Conservation (phyloP, 2,113 vertebrate genomes). For the Willisornis vidua region DNA sequence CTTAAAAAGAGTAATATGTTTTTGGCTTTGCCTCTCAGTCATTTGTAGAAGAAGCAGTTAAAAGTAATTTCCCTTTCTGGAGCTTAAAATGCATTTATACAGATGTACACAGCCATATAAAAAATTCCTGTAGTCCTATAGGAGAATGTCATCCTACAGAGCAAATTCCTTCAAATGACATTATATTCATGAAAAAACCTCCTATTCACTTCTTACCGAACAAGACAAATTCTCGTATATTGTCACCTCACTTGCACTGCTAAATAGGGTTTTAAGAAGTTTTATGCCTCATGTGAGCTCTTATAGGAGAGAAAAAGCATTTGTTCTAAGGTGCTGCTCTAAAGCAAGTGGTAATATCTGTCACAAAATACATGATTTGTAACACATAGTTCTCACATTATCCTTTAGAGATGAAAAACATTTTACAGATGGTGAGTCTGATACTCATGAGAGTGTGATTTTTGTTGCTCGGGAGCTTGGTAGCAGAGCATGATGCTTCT, state of each 20-base stretch:
- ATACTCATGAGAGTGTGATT: conserved; percentile 22
- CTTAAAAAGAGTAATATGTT: not conserved
- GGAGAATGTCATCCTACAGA: conserved; percentile 27
- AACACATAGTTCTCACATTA: conserved; percentile 18
- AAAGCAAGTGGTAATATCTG: not conserved
- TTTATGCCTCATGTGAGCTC: not conserved
- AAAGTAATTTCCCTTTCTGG: not conserved
- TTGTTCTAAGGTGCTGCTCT: not conserved
- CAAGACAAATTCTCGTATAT: not conserved
- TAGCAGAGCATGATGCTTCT: not conserved
- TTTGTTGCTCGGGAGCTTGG: not conserved
- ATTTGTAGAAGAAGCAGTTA: not conserved
- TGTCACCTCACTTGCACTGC: not conserved
- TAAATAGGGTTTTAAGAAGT: not conserved
- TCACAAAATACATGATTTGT: not conserved
- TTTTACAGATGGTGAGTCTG: conserved; percentile 54
- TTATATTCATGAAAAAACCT: not conserved
- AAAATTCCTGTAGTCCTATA: not conserved
- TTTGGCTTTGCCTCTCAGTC: not conserved
- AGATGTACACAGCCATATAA: not conserved
- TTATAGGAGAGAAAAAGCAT: not conserved
- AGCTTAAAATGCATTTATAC: not conserved
- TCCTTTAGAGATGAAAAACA: conserved; percentile 32
- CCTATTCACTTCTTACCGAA: not conserved
- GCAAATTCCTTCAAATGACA: conserved; percentile 33